Conservation (phyloP, 2,888 invertebrate genomes). For the Phengaris alcon region DNA sequence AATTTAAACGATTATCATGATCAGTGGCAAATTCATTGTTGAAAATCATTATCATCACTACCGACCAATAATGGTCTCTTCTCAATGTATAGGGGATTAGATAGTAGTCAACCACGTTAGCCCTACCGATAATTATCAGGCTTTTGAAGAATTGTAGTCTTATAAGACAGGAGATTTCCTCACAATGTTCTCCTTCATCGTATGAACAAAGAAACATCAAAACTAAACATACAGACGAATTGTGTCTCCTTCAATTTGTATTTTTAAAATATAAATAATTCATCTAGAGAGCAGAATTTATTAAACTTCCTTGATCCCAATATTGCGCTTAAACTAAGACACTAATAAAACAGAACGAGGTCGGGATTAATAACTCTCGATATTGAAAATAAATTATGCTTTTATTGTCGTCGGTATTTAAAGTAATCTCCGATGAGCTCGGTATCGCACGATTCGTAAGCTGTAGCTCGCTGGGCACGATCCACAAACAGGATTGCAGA, state of each 20-base stretch:
- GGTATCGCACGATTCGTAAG: slow-evolving; percentile 54
- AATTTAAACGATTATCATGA: too few relatives aligned
- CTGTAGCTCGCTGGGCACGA: slow-evolving; percentile 51
- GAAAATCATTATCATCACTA: too few relatives aligned
- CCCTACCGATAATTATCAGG: too few relatives aligned
- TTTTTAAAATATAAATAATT: not conserved
- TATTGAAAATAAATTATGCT: slow-evolving; percentile 28
- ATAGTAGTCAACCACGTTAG: too few relatives aligned
- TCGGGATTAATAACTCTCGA: slow-evolving; percentile 22
- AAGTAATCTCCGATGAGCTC: slow-evolving; percentile 50
- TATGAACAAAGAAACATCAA: too few relatives aligned
- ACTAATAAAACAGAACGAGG: slow-evolving; percentile 1
- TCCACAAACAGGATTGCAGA: slow-evolving; percentile 52
- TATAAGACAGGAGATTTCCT: too few relatives aligned
- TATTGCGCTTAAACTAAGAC: not conserved
- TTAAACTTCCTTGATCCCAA: not conserved
- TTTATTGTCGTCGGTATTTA: slow-evolving; percentile 27
- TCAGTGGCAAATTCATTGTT: too few relatives aligned
- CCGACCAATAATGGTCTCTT: too few relatives aligned
- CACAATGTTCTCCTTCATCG: too few relatives aligned
- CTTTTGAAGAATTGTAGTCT: too few relatives aligned
- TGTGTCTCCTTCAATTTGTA: not conserved
- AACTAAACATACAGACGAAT: too few relatives aligned
- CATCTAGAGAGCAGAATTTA: not conserved
- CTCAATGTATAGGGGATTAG: too few relatives aligned